Conservation (phyloP, 53 echinoderm and acorn worm species). For the Astropecten irregularis region DNA sequence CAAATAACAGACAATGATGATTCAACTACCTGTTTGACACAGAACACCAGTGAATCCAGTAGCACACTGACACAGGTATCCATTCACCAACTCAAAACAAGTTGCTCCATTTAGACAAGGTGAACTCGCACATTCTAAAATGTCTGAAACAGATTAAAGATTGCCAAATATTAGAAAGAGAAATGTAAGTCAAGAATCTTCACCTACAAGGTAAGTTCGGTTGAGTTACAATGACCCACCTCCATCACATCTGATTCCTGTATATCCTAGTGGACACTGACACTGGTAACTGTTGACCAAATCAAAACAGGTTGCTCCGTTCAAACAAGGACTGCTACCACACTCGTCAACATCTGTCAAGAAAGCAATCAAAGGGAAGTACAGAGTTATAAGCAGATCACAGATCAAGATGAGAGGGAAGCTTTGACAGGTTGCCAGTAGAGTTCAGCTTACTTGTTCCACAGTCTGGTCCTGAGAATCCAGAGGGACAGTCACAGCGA, state of each 20-base stretch:
- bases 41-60: constrained; percentile 58
- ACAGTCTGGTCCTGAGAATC: constrained; percentile 36
- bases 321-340: constrained; percentile 38
- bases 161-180: too few relatives aligned
- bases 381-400: neutral
- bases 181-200: too few relatives aligned
- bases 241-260: constrained; percentile 65
- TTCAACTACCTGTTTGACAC: constrained; percentile 50
- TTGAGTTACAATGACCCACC: neutral
- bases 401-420: too few relatives aligned
- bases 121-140: neutral
- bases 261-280: constrained; percentile 65
- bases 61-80: constrained; percentile 69
- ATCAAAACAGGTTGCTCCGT: constrained; percentile 54
- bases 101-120: constrained; percentile 35
- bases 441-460: neutral
- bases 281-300: constrained; percentile 62
- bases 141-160: neutral
- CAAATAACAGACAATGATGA: too few relatives aligned
- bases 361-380: neutral
- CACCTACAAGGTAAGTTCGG: too few relatives aligned
- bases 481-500: constrained; percentile 27
- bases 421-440: too few relatives aligned
- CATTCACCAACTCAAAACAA: constrained; percentile 53
- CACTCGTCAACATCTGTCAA: constrained; percentile 50